These are phyloP conservation scores for Yponomeuta sedellus DNA, from an alignment of 2,888 invertebrate species.

Conservation along the genomic window DNA sequence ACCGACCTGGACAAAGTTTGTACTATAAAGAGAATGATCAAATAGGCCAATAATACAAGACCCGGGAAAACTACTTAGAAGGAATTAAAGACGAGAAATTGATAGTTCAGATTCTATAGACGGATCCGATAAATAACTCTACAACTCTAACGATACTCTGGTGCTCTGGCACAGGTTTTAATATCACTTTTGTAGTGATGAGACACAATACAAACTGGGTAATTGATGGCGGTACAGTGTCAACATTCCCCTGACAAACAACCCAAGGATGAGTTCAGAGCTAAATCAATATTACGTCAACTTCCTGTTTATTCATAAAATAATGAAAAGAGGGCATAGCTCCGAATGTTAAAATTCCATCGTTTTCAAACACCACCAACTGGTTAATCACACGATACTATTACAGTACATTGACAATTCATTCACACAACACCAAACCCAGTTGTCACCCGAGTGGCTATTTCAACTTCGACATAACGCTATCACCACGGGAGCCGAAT, in stretches of 20 bases:
- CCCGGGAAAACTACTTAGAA: too few relatives aligned
- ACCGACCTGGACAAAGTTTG: too few relatives aligned
- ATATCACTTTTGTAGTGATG: background rate
- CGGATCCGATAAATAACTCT: background rate
- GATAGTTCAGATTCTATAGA: too few relatives aligned
- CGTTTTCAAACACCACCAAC: background rate
- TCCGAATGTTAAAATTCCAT: background rate
- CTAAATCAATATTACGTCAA: background rate
- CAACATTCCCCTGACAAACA: background rate
- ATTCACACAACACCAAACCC: background rate
- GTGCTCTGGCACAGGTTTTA: background rate
- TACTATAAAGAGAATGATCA: too few relatives aligned
- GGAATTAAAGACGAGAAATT: too few relatives aligned
- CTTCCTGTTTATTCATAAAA: background rate
- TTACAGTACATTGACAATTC: background rate
- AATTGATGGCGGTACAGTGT: background rate
- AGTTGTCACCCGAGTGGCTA: background rate
- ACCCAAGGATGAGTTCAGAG: background rate
- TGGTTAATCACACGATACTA: background rate
- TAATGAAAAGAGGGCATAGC: background rate
- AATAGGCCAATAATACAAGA: too few relatives aligned
- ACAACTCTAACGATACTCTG: background rate
- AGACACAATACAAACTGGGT: background rate
- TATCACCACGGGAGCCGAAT: background rate
- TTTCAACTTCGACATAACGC: background rate